Percentiles rank a stretch among this genome's conserved stretches.
Conservation (phyloP, 2,888 invertebrate species). For the Idaea aversata region DNA sequence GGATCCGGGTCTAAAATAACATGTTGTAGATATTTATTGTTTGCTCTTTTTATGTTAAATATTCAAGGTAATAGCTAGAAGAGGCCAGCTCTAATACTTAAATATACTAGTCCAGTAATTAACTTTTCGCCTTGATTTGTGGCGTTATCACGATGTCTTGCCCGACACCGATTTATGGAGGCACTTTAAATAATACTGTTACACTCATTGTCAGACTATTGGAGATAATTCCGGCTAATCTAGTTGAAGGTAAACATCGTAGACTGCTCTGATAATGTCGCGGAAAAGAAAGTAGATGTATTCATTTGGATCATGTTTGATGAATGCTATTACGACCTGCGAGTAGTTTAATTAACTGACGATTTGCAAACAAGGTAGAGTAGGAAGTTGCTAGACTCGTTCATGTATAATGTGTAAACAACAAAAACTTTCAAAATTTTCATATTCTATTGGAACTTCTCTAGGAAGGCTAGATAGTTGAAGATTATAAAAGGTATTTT, state of each 20-base stretch:
- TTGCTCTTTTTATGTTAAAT: background rate
- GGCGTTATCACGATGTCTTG: constrained; percentile 57
- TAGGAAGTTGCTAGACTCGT: background rate
- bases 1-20: background rate
- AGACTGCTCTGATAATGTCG: background rate
- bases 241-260: background rate
- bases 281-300: background rate
- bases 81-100: constrained; percentile 10
- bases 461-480: background rate
- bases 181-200: constrained; percentile 39
- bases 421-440: background rate
- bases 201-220: constrained; percentile 29
- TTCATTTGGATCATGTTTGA: background rate
- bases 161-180: constrained; percentile 53
- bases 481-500: background rate
- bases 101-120: constrained; percentile 47
- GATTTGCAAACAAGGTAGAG: background rate
- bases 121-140: constrained; percentile 63
- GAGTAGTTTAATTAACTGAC: background rate
- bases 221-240: constrained; percentile 10
- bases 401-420: background rate
- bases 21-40: background rate
- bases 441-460: background rate
- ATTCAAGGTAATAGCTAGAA: constrained; percentile 20
- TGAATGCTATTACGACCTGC: background rate